Evolutionary conservation across 2,113 vertebrate species (phyloP).

Genomic region (Neolamprologus falcicula): DNA sequence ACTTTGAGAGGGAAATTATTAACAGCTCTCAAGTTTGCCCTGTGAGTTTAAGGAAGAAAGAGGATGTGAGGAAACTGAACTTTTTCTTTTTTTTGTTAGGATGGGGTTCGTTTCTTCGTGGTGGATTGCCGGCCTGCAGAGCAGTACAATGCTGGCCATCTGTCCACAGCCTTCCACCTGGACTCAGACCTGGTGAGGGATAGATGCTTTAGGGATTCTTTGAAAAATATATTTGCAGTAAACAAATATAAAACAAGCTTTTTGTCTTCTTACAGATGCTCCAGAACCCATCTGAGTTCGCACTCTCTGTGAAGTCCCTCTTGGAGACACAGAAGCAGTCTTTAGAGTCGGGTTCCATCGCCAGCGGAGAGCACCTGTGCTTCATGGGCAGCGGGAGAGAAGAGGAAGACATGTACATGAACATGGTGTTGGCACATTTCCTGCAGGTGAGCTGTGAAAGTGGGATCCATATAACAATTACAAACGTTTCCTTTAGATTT

Average conservation of each 20-base stretch:
- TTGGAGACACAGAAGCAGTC: conserved; percentile 97
- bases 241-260: neutral
- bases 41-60: neutral
- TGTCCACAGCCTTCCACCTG: conserved; percentile 96
- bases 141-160: conserved; percentile 96
- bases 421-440: conserved; percentile 98
- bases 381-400: conserved; percentile 99
- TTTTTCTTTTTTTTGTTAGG: conserved; percentile 55
- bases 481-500: neutral
- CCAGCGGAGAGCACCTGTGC: conserved; percentile 94
- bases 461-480: neutral
- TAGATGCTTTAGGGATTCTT: accelerated
- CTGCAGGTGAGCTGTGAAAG: conserved; percentile 79
- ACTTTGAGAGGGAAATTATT: neutral
- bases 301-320: conserved; percentile 93
- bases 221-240: accelerated
- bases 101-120: conserved; percentile 96
- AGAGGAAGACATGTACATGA: conserved; percentile 99
- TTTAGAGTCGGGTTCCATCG: conserved; percentile 91
- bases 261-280: conserved; percentile 79
- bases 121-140: conserved; percentile 97
- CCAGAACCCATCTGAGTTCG: conserved; percentile 94
- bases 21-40: neutral
- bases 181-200: conserved; percentile 91
- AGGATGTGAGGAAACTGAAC: neutral